phyloP scores from a whole-genome alignment of 1,140 invertebrate species.

The Drosophila teissieri region DNA sequence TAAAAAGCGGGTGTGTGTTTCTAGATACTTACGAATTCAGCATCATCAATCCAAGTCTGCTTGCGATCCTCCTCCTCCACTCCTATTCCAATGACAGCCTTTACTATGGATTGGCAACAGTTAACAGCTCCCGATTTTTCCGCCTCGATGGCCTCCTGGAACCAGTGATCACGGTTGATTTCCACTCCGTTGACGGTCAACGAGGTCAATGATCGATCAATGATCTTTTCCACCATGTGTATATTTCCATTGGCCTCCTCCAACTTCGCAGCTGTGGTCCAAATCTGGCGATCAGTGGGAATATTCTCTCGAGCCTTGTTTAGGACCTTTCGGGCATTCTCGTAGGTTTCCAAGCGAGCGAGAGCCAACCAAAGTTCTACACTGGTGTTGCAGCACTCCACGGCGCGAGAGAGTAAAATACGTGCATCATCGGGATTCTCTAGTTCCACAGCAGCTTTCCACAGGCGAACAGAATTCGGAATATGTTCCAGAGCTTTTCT shows the following conservation, averaged over 20 bases:
- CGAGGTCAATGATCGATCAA: slow-evolving; percentile 97
- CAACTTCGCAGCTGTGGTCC: slow-evolving; percentile 98
- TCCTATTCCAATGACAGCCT: slow-evolving; percentile 95
- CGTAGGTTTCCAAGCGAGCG: slow-evolving; percentile 97
- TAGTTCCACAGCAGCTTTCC: slow-evolving; percentile 99
- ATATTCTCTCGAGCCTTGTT: slow-evolving; percentile 99
- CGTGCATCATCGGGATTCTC: slow-evolving; percentile 99
- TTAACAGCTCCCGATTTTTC: slow-evolving; percentile 97
- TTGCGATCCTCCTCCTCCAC: slow-evolving; percentile 99
- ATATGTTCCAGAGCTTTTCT: slow-evolving; percentile 98
- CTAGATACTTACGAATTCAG: slow-evolving; percentile 91
- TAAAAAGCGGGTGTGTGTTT: no score
- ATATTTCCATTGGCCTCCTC: slow-evolving; percentile 99
- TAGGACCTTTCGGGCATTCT: slow-evolving; percentile 98
- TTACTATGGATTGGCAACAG: slow-evolving; percentile 97
- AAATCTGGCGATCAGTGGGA: slow-evolving; percentile 99
- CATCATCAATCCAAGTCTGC: slow-evolving; percentile 99
- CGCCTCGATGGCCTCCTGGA: slow-evolving; percentile 99
- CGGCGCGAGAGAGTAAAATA: slow-evolving; percentile 97
- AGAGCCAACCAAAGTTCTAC: slow-evolving; percentile 99
- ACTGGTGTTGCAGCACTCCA: slow-evolving; percentile 98
- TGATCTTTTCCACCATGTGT: slow-evolving; percentile 98
- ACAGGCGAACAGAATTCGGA: slow-evolving; percentile 98
- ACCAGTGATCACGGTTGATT: slow-evolving; percentile 99
- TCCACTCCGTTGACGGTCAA: slow-evolving; percentile 98